These are phyloP conservation scores for Phymanthus crucifer DNA, from an alignment of 92 coral and sea anemone species.

Conservation along the genomic window DNA sequence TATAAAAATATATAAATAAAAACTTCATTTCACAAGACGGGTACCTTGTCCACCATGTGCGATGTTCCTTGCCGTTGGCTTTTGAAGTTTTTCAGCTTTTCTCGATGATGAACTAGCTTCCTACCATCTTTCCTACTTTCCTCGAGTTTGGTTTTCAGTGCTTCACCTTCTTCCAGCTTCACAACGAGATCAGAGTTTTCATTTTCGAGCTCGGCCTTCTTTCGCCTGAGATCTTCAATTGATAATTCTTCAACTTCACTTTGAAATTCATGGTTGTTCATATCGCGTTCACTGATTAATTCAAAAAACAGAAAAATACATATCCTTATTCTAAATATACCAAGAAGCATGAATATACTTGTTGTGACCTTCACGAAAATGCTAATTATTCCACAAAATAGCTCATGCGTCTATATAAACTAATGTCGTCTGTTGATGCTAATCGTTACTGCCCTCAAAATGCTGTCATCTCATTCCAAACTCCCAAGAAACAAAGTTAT, in stretches of 20 bases:
- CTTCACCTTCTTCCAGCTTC: constrained; percentile 51
- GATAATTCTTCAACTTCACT: not conserved
- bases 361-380: not conserved
- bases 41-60: not conserved
- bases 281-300: not conserved
- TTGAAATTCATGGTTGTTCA: constrained; percentile 15
- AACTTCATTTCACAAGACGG: not conserved
- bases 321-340: not conserved
- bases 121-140: constrained; percentile 60
- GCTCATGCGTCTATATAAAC: not conserved
- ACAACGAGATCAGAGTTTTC: constrained; percentile 1
- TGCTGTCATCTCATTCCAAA: not conserved
- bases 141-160: constrained; percentile 54
- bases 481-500: not conserved
- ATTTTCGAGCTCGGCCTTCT: constrained; percentile 21
- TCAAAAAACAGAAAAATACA: not conserved
- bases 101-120: constrained; percentile 50
- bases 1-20: not conserved
- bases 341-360: not conserved
- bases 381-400: not conserved
- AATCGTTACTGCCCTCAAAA: not conserved
- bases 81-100: constrained; percentile 36
- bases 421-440: not conserved
- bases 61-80: not conserved
- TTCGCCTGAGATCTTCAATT: constrained; percentile 16